phyloP scores from a whole-genome alignment of 92 coral and sea anemone species.

The Muricea muricata region DNA sequence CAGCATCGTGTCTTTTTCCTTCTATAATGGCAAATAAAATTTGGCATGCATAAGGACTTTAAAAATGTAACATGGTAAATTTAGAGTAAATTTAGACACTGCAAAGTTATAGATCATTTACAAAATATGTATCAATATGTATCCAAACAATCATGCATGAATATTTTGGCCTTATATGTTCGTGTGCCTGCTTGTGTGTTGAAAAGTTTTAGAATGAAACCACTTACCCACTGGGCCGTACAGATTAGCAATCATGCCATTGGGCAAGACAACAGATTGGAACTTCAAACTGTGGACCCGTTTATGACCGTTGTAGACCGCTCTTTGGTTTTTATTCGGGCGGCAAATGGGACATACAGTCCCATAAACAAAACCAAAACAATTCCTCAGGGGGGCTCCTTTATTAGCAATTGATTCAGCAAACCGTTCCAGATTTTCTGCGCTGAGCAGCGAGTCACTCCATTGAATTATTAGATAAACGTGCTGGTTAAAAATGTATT shows the following conservation, averaged over 20 bases:
- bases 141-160: too few relatives aligned
- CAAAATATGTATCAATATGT: too few relatives aligned
- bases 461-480: not conserved
- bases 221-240: conserved; percentile 5
- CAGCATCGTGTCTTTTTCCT: conserved; percentile 1
- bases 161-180: not conserved
- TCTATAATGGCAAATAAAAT: not conserved
- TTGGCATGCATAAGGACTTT: too few relatives aligned
- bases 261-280: too few relatives aligned
- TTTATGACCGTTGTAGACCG: too few relatives aligned
- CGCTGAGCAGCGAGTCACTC: not conserved
- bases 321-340: too few relatives aligned
- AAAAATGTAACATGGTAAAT: not conserved
- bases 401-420: not conserved
- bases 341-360: too few relatives aligned
- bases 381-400: not conserved
- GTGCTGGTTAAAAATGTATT: not conserved
- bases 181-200: not conserved
- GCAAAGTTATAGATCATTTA: too few relatives aligned
- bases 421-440: not conserved
- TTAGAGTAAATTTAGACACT: too few relatives aligned
- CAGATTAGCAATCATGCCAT: too few relatives aligned
- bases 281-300: too few relatives aligned
- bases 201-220: not conserved
- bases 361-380: not conserved